Percentiles rank a stretch among this genome's conserved stretches.
These are phyloP conservation scores for Albula glossodonta DNA, from an alignment of 2,113 vertebrate genomes.

Conservation along the genomic window DNA sequence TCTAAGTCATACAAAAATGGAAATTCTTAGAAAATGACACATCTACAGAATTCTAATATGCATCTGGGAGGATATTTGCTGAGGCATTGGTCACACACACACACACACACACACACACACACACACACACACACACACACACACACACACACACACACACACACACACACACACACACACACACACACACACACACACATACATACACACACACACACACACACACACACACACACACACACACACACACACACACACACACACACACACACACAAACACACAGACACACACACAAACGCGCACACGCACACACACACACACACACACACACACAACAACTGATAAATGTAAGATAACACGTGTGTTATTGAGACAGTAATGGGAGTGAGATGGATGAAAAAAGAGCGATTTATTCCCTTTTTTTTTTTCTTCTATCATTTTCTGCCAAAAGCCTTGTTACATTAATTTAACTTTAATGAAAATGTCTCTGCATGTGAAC, in stretches of 20 bases:
- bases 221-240: background rate
- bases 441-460: background rate
- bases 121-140: background rate
- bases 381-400: no score
- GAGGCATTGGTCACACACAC: background rate
- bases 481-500: background rate
- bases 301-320: background rate
- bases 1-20: no score
- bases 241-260: constrained; percentile 24
- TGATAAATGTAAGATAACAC: background rate
- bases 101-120: constrained; percentile 16
- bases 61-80: background rate
- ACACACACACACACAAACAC: constrained; percentile 31
- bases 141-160: background rate
- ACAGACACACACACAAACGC: background rate
- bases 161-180: background rate
- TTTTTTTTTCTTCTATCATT: background rate
- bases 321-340: background rate
- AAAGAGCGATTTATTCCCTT: background rate
- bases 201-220: background rate
- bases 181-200: background rate
- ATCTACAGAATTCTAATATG: no score
- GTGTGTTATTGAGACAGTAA: no score
- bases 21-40: no score
- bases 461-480: background rate